phyloP scores from a whole-genome alignment of 37 sponge, comb jelly and placozoan species.

The Ianthella basta region DNA sequence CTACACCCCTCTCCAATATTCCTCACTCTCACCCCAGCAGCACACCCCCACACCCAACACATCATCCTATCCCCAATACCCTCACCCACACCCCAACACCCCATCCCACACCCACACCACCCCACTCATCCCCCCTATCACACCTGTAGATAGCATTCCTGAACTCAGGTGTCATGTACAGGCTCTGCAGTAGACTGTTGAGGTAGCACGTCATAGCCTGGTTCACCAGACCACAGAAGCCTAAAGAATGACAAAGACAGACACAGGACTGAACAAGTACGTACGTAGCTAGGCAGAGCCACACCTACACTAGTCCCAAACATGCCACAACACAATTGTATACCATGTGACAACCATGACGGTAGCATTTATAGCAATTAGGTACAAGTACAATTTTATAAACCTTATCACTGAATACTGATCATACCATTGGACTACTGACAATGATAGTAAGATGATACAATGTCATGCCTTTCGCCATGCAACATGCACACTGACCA shows the following conservation, averaged over 20 bases:
- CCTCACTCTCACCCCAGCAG: slow-evolving; percentile 49
- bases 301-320: slow-evolving; percentile 20
- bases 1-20: no score
- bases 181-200: slow-evolving; percentile 91
- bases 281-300: neutral
- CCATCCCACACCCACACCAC: no score
- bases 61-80: no score
- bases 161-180: slow-evolving; percentile 97
- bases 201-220: slow-evolving; percentile 99
- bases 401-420: no score
- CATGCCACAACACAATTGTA: neutral
- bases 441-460: no score
- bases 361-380: neutral
- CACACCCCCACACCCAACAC: no score
- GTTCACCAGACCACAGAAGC: slow-evolving; percentile 92
- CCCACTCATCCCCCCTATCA: neutral
- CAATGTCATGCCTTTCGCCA: no score
- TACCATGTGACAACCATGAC: neutral
- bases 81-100: no score
- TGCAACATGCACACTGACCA: no score
- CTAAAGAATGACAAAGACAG: slow-evolving; percentile 30
- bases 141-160: slow-evolving; percentile 89
- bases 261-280: neutral
- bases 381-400: no score
- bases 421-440: no score